Evolutionary conservation across 2,888 invertebrate genomes (phyloP), one percentile per base, ranked within the genome.

Genomic region (Gymnocheta viridis): DNA sequence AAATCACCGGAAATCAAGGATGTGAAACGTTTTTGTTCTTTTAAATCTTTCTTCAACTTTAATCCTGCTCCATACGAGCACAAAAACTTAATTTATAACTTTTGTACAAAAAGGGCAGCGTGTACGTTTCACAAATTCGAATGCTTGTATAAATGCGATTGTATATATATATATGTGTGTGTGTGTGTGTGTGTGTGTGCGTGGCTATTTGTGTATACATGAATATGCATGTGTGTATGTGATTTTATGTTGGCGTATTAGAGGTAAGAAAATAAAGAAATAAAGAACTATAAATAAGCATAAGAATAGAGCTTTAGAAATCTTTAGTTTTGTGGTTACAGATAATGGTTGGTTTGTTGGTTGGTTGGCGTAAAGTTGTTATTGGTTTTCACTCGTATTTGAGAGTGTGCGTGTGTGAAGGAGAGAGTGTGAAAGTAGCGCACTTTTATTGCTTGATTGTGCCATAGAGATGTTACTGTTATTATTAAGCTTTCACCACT

Each of bases 1-100:
- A 79, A 83, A 70, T 74, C 79, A 83, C 79, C 79, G 79, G 83
- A 80, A 83, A 76, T 79, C 70, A 83, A 78, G 72, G 82, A 79
- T 79, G 74, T 24, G 74, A 70, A 79, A 74, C 60, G 66, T 67
- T 80, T 69, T 58, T 69, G 41, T 24, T 60, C 51, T 60, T 62
- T 66, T 35, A 19, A 41, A 67, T 27, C 51, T 27, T 51, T 62
- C 6, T 29, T 22, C 29, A 19, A 60, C 22, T 66, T 64, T 32
- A 76, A 79, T 73, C 60, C 77, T 62, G n/a, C 22, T 62, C 10
- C 35, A 19, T 32, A 32, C 62, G 67, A 54, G 56, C n/a, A 47
- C 47, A 69, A 58, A 51, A 72, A 60, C 66, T 58, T 44, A 56
- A 74, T 60, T 41, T 74, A 54, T 27, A 51, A 14, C 54, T 29